A percentile compares a stretch with the other conserved stretches of the same genome.
These are phyloP conservation scores for Eidolon helvum DNA, from an alignment of 2,113 vertebrate genomes.

Conservation along the genomic window DNA sequence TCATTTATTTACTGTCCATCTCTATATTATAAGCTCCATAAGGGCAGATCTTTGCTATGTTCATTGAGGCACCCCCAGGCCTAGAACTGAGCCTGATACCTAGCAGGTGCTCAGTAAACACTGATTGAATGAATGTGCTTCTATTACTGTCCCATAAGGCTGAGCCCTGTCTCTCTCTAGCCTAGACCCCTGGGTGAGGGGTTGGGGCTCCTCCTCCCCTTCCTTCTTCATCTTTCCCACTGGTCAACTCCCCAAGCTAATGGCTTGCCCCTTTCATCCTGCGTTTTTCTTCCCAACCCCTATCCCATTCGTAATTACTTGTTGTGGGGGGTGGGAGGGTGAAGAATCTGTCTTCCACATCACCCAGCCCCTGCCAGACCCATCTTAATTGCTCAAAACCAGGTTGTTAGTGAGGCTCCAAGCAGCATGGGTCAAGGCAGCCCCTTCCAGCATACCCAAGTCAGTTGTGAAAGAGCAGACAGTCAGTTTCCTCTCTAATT, in stretches of 20 bases:
- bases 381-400: background rate
- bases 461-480: slow-evolving; percentile 50
- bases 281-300: background rate
- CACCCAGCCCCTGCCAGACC: background rate
- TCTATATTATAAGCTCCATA: background rate
- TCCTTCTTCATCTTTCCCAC: background rate
- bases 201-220: background rate
- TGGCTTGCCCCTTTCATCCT: background rate
- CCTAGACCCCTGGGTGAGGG: background rate
- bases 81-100: background rate
- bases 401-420: background rate
- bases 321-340: background rate
- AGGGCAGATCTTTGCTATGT: background rate
- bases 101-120: background rate
- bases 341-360: background rate
- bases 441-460: background rate
- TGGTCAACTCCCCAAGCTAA: background rate
- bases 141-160: background rate
- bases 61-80: background rate
- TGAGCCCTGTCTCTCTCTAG: background rate
- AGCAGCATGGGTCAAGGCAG: background rate
- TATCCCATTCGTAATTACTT: background rate
- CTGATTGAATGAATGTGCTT: background rate
- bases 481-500: slow-evolving; percentile 73
- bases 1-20: background rate